Base-by-base conservation (phyloP, 2,797 vertebrate species). In the Aldrovandia affinis region DNA sequence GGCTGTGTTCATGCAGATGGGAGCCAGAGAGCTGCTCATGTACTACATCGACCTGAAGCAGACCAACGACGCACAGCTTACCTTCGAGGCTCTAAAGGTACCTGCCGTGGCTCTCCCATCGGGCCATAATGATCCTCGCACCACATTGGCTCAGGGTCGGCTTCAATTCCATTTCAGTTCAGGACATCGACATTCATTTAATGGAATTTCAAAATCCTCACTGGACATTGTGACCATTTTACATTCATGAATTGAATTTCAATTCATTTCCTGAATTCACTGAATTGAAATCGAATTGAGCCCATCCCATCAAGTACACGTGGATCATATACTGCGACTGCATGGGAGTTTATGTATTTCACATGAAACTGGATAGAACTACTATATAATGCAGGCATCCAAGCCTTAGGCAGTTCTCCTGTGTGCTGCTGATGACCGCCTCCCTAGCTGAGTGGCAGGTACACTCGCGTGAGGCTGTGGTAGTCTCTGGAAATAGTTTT, bases 81-180 rank as follows among this genome's bases (percentile, higher is more conserved):
- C 98, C 1, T 99, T 99, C 89, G 98, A 99, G 91, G 97, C 98
- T 33, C 97, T 99, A 42, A 99, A 99, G 97, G 98, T 99, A 95
- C 33, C 12, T 20, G 36, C 15, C 0, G 78, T 30, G 63, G 22
- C 6, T 39, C 3, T 7, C 18, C 25, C 50, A 22, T 18, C 33
- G 33, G 1, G 44, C 10, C 82, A 33, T 18, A n/a, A 54, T 77
- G 8, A 50, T 78, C 59, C 47, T 5, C 2, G 12, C 28, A 30
- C 33, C 2, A 33, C n/a, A 36, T 3, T 7, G 3, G 12, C 7
- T 10, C 63, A 68, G n/a, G 12, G 65, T 36, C 10, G 47, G 47
- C 28, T 2, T 70, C 42, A 50, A 4, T 25, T 25, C 8, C 39
- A 44, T n/a, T n/a, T 8, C 25, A 65, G 25, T 30, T 65, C 25